Percentiles rank a stretch among this genome's conserved stretches.
Conservation (phyloP, 2,797 vertebrate species). For the Oreochromis mossambicus region DNA sequence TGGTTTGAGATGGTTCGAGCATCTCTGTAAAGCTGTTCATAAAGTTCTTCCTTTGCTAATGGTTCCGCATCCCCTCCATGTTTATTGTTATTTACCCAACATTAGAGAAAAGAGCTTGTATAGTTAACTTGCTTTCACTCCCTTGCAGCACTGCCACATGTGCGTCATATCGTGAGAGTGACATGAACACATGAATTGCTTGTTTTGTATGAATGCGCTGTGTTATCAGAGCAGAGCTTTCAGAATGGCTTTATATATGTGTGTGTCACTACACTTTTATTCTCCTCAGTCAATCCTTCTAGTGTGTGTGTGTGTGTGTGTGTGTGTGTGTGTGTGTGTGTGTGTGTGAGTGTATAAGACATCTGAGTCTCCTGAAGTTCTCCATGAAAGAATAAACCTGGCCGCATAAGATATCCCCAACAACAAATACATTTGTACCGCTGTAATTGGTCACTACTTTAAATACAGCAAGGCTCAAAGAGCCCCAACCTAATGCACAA, state of each 20-base stretch:
- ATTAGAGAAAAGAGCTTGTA: neutral
- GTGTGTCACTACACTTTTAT: neutral
- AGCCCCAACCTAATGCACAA: neutral
- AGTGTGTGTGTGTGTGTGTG: neutral
- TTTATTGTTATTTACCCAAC: neutral
- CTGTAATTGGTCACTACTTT: neutral
- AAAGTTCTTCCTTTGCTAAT: neutral
- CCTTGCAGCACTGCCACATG: neutral
- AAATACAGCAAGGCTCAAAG: neutral
- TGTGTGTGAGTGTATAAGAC: neutral
- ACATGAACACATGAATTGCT: neutral
- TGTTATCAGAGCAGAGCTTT: neutral
- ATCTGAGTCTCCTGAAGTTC: neutral
- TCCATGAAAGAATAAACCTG: neutral
- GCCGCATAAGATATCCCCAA: neutral
- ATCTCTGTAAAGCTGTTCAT: neutral
- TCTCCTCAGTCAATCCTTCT: neutral
- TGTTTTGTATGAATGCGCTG: neutral
- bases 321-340: neutral
- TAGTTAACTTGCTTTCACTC: neutral
- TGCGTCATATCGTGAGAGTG: neutral
- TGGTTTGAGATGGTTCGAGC: neutral
- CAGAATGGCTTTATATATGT: neutral
- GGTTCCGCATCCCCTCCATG: neutral
- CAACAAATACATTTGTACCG: neutral